Evolutionary conservation across 2,888 invertebrate genomes (phyloP).

Genomic region (Amphipoea lucens): DNA sequence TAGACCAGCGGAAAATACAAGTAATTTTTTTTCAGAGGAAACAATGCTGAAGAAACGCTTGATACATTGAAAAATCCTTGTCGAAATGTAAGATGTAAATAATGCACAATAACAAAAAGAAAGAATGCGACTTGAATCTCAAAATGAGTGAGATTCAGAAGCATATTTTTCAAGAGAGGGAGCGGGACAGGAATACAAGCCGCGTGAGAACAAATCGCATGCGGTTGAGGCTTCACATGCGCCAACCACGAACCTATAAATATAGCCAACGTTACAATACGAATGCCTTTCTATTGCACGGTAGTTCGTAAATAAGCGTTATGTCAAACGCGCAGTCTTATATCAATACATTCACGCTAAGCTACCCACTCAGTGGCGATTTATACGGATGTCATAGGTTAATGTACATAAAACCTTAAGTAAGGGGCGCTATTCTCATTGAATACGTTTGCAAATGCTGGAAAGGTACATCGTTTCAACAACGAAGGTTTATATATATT

Average conservation of each 20-base stretch:
- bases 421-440: slow-evolving; percentile 50
- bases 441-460: slow-evolving; percentile 50
- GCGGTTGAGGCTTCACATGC: slow-evolving; percentile 79
- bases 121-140: slow-evolving; percentile 71
- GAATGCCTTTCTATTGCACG: slow-evolving; percentile 75
- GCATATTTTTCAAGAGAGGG: slow-evolving; percentile 66
- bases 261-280: slow-evolving; percentile 75
- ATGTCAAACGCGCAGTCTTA: slow-evolving; percentile 71
- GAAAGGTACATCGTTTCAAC: slow-evolving; percentile 32
- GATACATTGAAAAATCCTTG: slow-evolving; percentile 48
- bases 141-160: slow-evolving; percentile 74
- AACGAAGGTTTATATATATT: slow-evolving; percentile 34
- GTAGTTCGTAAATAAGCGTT: slow-evolving; percentile 77
- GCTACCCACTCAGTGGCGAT: slow-evolving; percentile 61
- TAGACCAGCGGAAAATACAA: not conserved
- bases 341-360: slow-evolving; percentile 67
- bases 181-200: slow-evolving; percentile 79
- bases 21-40: slow-evolving; percentile 16
- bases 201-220: slow-evolving; percentile 84
- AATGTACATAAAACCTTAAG: slow-evolving; percentile 59
- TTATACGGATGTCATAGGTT: slow-evolving; percentile 66
- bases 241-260: slow-evolving; percentile 77
- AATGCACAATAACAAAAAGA: slow-evolving; percentile 73
- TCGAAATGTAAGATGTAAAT: slow-evolving; percentile 68
- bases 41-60: slow-evolving; percentile 4